A percentile compares a stretch with the other conserved stretches of the same genome.
These are phyloP conservation scores for Monochamus alternatus DNA, from an alignment of 2,888 invertebrate species.

Conservation along the genomic window DNA sequence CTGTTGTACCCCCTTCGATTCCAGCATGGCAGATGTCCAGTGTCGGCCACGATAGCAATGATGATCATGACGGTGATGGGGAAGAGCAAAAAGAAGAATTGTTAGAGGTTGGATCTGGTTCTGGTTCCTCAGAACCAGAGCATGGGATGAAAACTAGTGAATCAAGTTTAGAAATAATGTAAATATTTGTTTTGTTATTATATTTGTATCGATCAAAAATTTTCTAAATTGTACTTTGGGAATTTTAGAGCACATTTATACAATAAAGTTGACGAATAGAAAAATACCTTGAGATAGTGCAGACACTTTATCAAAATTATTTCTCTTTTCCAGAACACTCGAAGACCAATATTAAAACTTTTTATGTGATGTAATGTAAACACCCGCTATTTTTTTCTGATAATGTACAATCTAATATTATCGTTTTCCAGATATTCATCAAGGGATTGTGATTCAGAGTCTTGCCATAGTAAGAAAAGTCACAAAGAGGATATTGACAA, in stretches of 20 bases:
- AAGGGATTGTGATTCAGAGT: slow-evolving; percentile 61
- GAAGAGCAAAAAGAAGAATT: slow-evolving; percentile 75
- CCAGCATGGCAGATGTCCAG: slow-evolving; percentile 87
- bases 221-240: slow-evolving; percentile 9
- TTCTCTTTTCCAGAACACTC: slow-evolving; percentile 43
- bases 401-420: slow-evolving; percentile 11
- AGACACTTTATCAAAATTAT: slow-evolving; percentile 22
- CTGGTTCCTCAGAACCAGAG: slow-evolving; percentile 80
- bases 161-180: slow-evolving; percentile 84
- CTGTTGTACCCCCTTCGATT: slow-evolving; percentile 80
- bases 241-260: not conserved
- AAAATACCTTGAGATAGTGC: not conserved
- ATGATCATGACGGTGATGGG: slow-evolving; percentile 67
- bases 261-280: not conserved
- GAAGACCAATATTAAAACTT: slow-evolving; percentile 40
- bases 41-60: slow-evolving; percentile 71
- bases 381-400: not conserved
- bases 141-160: slow-evolving; percentile 84
- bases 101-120: slow-evolving; percentile 73
- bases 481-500: slow-evolving; percentile 58
- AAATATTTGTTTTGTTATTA: slow-evolving; percentile 60
- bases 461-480: slow-evolving; percentile 59
- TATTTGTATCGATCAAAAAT: not conserved
- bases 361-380: slow-evolving; percentile 33
- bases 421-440: slow-evolving; percentile 59